Percentiles rank a stretch among this genome's conserved stretches.
phyloP scores from a whole-genome alignment of 2,113 vertebrate species.

The Apus apus region DNA sequence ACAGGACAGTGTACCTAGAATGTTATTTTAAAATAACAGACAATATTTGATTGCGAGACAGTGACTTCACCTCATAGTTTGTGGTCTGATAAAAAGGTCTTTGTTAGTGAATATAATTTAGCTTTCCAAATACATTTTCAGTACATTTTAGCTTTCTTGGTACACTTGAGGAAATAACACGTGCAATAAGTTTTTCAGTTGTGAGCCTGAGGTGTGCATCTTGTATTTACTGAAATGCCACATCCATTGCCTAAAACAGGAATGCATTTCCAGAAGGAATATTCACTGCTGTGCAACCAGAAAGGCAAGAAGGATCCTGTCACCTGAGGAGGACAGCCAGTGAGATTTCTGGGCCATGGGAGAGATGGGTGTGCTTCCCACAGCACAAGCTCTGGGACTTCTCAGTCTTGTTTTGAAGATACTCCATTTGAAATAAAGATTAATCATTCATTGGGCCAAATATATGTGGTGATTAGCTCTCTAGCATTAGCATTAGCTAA shows the following conservation, averaged over 20 bases:
- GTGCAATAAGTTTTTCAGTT: not conserved
- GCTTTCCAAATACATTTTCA: not conserved
- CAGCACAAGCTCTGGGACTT: not conserved
- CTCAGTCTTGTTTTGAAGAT: not conserved
- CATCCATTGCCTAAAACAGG: not conserved
- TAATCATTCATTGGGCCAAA: not conserved
- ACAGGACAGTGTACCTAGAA: not conserved
- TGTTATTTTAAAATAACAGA: not conserved
- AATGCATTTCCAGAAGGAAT: not conserved
- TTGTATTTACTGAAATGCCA: not conserved
- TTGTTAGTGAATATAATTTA: not conserved
- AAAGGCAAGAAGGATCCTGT: not conserved
- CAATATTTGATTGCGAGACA: not conserved
- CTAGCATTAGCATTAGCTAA: too few relatives aligned
- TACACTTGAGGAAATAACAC: not conserved
- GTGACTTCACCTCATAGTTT: not conserved
- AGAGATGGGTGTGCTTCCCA: not conserved
- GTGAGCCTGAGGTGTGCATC: not conserved
- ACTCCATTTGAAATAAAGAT: not conserved
- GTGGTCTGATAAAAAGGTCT: not conserved
- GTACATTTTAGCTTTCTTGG: not conserved
- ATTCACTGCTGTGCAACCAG: not conserved
- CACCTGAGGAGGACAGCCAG: not conserved
- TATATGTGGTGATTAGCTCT: accelerated
- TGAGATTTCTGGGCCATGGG: not conserved